These are phyloP conservation scores for Hyposmocoma kahamanoa DNA, from an alignment of 1,140 invertebrate genomes.

Conservation along the genomic window DNA sequence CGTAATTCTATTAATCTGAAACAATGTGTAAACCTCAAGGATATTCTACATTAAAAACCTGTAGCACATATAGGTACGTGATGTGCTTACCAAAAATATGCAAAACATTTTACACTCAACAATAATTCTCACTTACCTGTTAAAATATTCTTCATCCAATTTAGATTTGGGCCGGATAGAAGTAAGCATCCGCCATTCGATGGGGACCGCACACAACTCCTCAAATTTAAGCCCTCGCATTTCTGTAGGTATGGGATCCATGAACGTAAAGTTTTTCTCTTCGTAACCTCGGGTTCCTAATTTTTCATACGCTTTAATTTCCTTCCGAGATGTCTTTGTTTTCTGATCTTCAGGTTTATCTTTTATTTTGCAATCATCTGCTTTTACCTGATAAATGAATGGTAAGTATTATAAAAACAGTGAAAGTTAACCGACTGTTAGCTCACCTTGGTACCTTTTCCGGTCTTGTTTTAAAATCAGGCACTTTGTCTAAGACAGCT, in stretches of 20 bases:
- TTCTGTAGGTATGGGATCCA: conserved; percentile 86
- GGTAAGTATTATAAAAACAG: not conserved
- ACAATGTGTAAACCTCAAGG: conserved; percentile 6
- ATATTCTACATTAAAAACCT: too few species aligned
- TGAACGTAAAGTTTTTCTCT: conserved; percentile 79
- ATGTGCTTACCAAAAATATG: too few species aligned
- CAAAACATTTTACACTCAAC: not conserved
- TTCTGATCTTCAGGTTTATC: conserved; percentile 77
- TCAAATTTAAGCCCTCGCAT: conserved; percentile 86
- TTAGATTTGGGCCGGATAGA: conserved; percentile 86
- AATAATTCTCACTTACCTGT: conserved; percentile 72
- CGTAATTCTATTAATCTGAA: conserved; percentile 84
- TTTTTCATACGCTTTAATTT: conserved; percentile 74
- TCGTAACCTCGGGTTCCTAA: conserved; percentile 67
- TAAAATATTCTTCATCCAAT: conserved; percentile 91
- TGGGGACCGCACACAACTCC: conserved; percentile 88
- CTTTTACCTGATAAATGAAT: conserved; percentile 55
- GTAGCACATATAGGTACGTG: too few species aligned
- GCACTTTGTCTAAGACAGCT: conserved; percentile 87
- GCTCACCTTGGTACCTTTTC: conserved; percentile 81
- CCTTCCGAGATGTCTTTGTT: conserved; percentile 80
- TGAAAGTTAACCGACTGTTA: not conserved
- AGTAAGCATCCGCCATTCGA: conserved; percentile 95
- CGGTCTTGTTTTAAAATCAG: conserved; percentile 91
- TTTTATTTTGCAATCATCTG: conserved; percentile 80